Evolutionary conservation across 2,113 vertebrate species (phyloP).

Genomic region (Corydoras maculifer): DNA sequence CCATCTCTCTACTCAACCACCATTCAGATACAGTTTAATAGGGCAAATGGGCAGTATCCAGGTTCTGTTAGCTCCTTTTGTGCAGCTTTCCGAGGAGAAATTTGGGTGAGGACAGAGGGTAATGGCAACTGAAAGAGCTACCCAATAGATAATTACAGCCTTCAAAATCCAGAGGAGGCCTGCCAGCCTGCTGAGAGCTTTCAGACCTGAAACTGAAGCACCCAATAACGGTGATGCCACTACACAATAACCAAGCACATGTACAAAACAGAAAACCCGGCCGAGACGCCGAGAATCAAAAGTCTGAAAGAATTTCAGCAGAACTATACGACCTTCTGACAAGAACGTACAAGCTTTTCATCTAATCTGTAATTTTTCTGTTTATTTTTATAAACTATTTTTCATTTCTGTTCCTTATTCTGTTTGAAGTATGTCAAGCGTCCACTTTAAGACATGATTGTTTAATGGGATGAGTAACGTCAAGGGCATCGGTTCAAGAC

Average conservation of each 20-base stretch:
- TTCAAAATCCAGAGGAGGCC: not conserved
- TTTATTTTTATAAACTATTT: too few relatives aligned
- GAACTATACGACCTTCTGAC: too few relatives aligned
- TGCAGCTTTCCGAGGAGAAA: not conserved
- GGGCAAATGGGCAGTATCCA: not conserved
- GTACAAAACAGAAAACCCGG: not conserved
- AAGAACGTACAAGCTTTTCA: too few relatives aligned
- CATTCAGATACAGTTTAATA: not conserved
- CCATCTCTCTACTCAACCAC: not conserved
- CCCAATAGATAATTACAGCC: not conserved
- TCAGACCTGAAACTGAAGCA: slow-evolving; percentile 13
- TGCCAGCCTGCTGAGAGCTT: slow-evolving; percentile 13
- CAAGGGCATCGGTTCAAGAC: not conserved
- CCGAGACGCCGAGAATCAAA: not conserved
- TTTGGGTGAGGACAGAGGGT: slow-evolving; percentile 1
- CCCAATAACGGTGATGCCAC: slow-evolving; percentile 3
- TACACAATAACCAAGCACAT: not conserved
- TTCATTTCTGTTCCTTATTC: too few relatives aligned
- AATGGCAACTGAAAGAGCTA: slow-evolving; percentile 15
- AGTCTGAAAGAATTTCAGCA: not conserved
- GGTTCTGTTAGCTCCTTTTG: not conserved
- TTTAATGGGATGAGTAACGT: not conserved
- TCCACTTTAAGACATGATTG: too few relatives aligned
- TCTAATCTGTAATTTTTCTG: too few relatives aligned
- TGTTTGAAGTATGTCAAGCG: too few relatives aligned